phyloP scores from a whole-genome alignment of 2,113 vertebrate genomes.

The Heterotis niloticus region DNA sequence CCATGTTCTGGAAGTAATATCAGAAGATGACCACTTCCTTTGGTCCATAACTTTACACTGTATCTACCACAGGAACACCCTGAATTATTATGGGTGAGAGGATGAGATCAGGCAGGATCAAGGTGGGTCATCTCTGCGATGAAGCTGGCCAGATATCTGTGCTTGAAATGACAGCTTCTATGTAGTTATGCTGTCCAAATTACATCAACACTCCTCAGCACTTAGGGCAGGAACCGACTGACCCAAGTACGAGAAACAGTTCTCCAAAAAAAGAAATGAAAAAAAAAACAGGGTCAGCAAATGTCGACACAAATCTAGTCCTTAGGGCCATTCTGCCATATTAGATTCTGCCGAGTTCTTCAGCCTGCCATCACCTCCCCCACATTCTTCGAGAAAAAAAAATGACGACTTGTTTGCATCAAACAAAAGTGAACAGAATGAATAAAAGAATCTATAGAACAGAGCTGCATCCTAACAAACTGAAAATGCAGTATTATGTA shows the following conservation, averaged over 20 bases:
- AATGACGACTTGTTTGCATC: too few relatives aligned
- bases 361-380: too few relatives aligned
- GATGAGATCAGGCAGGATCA: neutral
- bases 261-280: conserved; percentile 5
- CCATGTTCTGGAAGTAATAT: neutral
- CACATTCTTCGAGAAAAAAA: too few relatives aligned
- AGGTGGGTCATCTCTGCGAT: neutral
- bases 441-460: too few relatives aligned
- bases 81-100: neutral
- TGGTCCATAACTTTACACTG: neutral
- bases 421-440: too few relatives aligned
- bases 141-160: neutral
- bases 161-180: neutral
- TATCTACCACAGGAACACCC: neutral
- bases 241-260: conserved; percentile 26
- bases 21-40: neutral
- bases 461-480: too few relatives aligned
- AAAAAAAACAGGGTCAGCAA: neutral
- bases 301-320: neutral
- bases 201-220: neutral
- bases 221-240: conserved; percentile 25
- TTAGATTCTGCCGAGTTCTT: too few relatives aligned
- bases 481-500: too few relatives aligned
- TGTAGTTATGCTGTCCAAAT: neutral
- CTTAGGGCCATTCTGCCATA: neutral